Percentiles rank a stretch among this genome's conserved stretches.
These are phyloP conservation scores for Myopa testacea DNA, from an alignment of 2,888 invertebrate species.

Conservation along the genomic window DNA sequence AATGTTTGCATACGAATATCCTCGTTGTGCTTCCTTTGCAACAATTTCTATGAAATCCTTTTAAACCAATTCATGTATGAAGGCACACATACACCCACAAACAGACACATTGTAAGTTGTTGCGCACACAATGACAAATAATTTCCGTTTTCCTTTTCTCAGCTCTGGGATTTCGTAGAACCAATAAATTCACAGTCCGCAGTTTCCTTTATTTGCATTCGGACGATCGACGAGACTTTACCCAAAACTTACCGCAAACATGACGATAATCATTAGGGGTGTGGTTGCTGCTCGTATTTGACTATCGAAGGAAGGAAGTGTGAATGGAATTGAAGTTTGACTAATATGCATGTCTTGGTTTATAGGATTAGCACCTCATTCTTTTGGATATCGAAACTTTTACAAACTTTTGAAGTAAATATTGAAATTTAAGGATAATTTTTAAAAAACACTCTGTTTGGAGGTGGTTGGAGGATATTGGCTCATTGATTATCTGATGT, in stretches of 20 bases:
- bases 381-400: not conserved
- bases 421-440: too few relatives aligned
- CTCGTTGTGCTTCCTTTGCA: conserved; percentile 25
- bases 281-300: not conserved
- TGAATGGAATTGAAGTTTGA: not conserved
- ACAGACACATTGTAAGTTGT: conserved; percentile 6
- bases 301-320: not conserved
- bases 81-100: conserved; percentile 10
- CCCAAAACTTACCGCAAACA: conserved; percentile 30
- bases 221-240: conserved; percentile 18
- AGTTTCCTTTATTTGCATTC: conserved; percentile 35
- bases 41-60: conserved; percentile 30
- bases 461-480: too few relatives aligned
- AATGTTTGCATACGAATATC: conserved; percentile 4
- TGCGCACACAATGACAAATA: conserved; percentile 34
- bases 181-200: conserved; percentile 35
- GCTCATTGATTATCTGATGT: too few relatives aligned
- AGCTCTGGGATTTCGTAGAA: conserved; percentile 20
- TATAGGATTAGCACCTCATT: not conserved
- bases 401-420: too few relatives aligned
- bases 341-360: not conserved
- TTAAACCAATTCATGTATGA: conserved; percentile 20
- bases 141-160: conserved; percentile 20
- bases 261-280: conserved; percentile 23
- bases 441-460: too few relatives aligned